Conservation (phyloP, 2,113 vertebrate genomes). For the Archocentrus centrarchus region DNA sequence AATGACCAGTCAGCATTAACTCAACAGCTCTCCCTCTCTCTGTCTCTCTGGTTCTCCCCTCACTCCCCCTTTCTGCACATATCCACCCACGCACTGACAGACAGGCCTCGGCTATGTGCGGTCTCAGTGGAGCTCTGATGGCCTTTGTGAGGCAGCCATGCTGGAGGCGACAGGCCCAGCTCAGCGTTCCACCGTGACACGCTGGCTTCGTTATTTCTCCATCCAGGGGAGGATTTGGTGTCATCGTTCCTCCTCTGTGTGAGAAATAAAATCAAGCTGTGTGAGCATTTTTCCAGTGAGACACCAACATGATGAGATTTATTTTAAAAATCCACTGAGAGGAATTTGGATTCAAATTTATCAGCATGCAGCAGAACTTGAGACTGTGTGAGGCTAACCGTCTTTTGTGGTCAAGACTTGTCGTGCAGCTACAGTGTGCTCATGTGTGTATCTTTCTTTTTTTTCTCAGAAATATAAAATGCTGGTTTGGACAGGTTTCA, state of each 20-base stretch:
- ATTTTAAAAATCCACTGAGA: constrained; percentile 24
- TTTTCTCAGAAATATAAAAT: not conserved
- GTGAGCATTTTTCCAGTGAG: constrained; percentile 27
- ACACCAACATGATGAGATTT: constrained; percentile 23
- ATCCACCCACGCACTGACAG: constrained; percentile 61
- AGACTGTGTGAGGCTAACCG: not conserved
- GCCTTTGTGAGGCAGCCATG: constrained; percentile 66
- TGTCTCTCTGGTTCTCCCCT: not conserved
- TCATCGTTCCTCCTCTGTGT: constrained; percentile 32
- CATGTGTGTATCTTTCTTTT: not conserved
- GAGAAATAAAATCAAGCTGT: constrained; percentile 51
- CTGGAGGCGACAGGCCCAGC: constrained; percentile 61
- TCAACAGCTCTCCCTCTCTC: constrained; percentile 6
- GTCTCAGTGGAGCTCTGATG: constrained; percentile 56
- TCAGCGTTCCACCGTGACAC: constrained; percentile 51
- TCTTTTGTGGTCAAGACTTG: not conserved
- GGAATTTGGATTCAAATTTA: constrained; percentile 37
- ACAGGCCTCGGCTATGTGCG: constrained; percentile 52
- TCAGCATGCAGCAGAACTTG: constrained; percentile 7
- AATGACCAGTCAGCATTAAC: constrained; percentile 72
- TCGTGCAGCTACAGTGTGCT: not conserved
- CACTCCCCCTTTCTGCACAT: constrained; percentile 5
- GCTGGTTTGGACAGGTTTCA: not conserved
- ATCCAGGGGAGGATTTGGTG: constrained; percentile 51
- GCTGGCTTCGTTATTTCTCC: constrained; percentile 63